A percentile compares a stretch with the other conserved stretches of the same genome.
These are phyloP conservation scores for Ranitomeya imitator DNA, from an alignment of 2,113 vertebrate species.

Conservation along the genomic window DNA sequence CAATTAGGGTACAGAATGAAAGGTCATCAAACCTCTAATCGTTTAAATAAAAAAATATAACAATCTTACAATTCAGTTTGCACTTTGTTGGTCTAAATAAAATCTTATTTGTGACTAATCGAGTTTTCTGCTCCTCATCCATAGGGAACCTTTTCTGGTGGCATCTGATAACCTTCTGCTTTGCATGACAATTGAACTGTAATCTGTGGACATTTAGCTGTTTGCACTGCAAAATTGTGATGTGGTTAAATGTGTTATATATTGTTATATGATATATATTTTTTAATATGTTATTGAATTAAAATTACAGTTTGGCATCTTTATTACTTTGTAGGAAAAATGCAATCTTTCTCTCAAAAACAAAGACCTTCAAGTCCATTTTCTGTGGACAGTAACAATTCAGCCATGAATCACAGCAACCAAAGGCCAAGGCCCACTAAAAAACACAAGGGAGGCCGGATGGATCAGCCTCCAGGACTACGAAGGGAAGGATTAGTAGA, in stretches of 20 bases:
- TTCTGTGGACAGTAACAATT: conserved; percentile 90
- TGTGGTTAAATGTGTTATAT: background rate
- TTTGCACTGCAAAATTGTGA: background rate
- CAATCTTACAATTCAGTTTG: background rate
- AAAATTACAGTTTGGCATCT: conserved; percentile 42
- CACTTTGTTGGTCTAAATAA: background rate
- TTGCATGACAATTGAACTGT: conserved; percentile 9
- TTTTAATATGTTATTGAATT: background rate
- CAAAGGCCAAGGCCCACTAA: conserved; percentile 89
- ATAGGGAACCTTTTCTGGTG: background rate
- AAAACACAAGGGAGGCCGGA: conserved; percentile 86
- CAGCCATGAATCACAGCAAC: conserved; percentile 85
- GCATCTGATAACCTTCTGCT: conserved; percentile 7
- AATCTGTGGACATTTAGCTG: background rate
- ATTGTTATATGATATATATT: no score
- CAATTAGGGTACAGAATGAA: background rate
- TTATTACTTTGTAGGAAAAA: conserved; percentile 81
- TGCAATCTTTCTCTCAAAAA: conserved; percentile 82
- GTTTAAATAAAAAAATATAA: background rate
- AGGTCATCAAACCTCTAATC: background rate
- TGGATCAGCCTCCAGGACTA: conserved; percentile 82
- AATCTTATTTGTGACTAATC: background rate
- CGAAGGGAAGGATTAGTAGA: conserved; percentile 89
- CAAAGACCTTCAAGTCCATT: conserved; percentile 92
- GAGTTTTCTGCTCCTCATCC: background rate